These are phyloP conservation scores for Pachymerium ferrugineum DNA, from an alignment of 2,888 invertebrate genomes.

Conservation along the genomic window DNA sequence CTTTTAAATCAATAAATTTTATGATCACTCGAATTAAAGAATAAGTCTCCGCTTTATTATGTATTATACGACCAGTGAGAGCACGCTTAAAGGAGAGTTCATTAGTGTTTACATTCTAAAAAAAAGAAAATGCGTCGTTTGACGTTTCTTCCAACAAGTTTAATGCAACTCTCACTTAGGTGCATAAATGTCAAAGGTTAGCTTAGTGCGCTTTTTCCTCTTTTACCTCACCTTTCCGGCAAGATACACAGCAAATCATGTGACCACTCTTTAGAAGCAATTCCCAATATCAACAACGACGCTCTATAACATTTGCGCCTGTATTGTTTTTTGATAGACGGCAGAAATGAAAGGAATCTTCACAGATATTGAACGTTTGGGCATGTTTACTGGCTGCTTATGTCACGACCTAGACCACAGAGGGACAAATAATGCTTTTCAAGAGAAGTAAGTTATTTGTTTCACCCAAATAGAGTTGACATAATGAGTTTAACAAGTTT, in stretches of 20 bases:
- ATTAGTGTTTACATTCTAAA: no score
- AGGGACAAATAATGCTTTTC: conserved; percentile 57
- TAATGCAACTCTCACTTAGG: background rate
- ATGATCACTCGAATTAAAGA: background rate
- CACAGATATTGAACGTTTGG: conserved; percentile 51
- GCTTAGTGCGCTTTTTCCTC: background rate
- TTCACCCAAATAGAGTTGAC: no score
- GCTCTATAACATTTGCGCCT: background rate
- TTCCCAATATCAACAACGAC: background rate
- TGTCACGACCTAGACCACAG: conserved; percentile 60
- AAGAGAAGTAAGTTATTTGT: conserved; percentile 50
- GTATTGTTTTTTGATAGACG: conserved; percentile 41
- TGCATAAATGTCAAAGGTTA: conserved; percentile 11
- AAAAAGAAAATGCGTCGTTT: no score
- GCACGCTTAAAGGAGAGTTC: no score
- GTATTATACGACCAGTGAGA: no score
- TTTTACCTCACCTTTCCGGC: background rate
- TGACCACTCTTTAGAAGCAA: background rate
- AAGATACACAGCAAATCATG: background rate
- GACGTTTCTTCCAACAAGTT: background rate
- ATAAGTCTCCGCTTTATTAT: background rate
- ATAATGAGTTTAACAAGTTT: no score
- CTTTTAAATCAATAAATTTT: background rate
- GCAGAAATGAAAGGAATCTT: conserved; percentile 49
- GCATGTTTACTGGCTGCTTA: conserved; percentile 56